Evolutionary conservation across 2,113 vertebrate genomes (phyloP).

Genomic region (Saiga tatarica): DNA sequence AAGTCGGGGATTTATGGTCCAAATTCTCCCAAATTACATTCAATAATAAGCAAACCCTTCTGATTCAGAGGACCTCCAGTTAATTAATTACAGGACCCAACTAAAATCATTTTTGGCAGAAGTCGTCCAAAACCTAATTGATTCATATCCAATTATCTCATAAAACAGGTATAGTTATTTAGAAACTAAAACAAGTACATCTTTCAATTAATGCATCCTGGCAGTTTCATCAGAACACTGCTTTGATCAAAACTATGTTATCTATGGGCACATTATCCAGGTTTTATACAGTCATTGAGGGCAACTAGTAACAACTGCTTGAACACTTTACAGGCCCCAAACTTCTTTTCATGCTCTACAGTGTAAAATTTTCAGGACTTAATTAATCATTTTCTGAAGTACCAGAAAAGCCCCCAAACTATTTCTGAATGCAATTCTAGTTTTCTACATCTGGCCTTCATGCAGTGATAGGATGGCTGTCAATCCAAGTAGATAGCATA

Average conservation of each 20-base stretch:
- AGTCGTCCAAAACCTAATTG: slow-evolving; percentile 46
- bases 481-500: neutral
- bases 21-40: slow-evolving; percentile 47
- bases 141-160: slow-evolving; percentile 62
- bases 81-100: slow-evolving; percentile 52
- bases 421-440: neutral
- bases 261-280: neutral
- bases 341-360: neutral
- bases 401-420: neutral
- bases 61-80: slow-evolving; percentile 11
- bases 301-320: neutral
- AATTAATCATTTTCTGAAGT: slow-evolving; percentile 39
- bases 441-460: neutral
- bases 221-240: neutral
- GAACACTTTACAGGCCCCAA: neutral
- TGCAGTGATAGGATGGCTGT: neutral
- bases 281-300: neutral
- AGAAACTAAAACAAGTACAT: slow-evolving; percentile 50
- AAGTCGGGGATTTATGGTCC: neutral
- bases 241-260: slow-evolving; percentile 43
- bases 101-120: slow-evolving; percentile 71
- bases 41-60: neutral
- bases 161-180: slow-evolving; percentile 64
- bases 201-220: slow-evolving; percentile 56
- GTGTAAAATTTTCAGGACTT: neutral